These are phyloP conservation scores for Papilio glaucus DNA, from an alignment of 1,140 invertebrate genomes.

Conservation along the genomic window DNA sequence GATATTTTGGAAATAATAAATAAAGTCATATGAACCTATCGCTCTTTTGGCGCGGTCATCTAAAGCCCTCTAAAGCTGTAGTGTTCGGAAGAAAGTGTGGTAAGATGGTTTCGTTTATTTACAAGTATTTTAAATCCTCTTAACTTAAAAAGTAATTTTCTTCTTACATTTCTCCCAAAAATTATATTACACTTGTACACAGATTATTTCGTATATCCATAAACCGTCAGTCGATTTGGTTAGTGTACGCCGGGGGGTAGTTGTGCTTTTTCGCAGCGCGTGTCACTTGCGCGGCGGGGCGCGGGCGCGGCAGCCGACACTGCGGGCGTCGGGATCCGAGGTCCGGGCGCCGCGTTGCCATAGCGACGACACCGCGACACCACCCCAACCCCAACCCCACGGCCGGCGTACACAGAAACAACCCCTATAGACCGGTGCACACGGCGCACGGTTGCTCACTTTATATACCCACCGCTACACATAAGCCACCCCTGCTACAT, in stretches of 20 bases:
- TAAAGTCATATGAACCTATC: too few species aligned
- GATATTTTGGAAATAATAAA: too few species aligned
- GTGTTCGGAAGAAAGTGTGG: too few species aligned
- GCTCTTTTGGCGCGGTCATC: too few species aligned
- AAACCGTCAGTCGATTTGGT: constrained; percentile 39
- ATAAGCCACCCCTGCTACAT: constrained; percentile 71
- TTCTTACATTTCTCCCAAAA: too few species aligned
- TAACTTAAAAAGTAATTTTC: too few species aligned
- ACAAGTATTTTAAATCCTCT: too few species aligned
- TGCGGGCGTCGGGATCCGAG: constrained; percentile 84
- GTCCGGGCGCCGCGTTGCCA: constrained; percentile 83
- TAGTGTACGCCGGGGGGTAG: constrained; percentile 58
- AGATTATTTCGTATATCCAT: not conserved
- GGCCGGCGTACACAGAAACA: constrained; percentile 51
- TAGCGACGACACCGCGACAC: constrained; percentile 84
- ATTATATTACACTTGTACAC: not conserved
- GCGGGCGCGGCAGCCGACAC: constrained; percentile 86
- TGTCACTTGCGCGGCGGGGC: constrained; percentile 83
- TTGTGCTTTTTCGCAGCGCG: constrained; percentile 81
- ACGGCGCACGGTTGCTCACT: constrained; percentile 66
- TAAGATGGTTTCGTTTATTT: too few species aligned
- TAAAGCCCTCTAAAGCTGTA: too few species aligned
- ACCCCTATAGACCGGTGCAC: constrained; percentile 60
- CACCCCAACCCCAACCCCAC: constrained; percentile 61
- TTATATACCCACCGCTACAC: constrained; percentile 66